Conservation (phyloP, 2,888 invertebrate species). For the Pterostichus madidus region DNA sequence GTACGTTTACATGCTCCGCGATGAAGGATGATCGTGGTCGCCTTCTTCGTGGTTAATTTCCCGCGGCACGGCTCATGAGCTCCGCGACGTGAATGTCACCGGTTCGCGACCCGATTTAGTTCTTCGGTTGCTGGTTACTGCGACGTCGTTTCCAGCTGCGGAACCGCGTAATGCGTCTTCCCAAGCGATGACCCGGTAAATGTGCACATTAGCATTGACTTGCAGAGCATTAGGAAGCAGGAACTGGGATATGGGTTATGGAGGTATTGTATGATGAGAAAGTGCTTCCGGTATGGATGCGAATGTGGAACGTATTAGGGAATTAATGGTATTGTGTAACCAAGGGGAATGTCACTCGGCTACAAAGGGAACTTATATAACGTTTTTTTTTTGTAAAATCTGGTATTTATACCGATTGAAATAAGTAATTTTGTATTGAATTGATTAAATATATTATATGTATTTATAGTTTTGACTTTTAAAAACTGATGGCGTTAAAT, state of each 20-base stretch:
- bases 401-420: too few relatives aligned
- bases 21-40: conserved; percentile 53
- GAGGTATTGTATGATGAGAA: neutral
- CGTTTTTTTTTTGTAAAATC: too few relatives aligned
- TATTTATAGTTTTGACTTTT: too few relatives aligned
- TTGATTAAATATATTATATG: too few relatives aligned
- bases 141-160: conserved; percentile 30
- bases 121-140: neutral
- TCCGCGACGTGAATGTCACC: conserved; percentile 71
- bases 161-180: conserved; percentile 8
- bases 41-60: conserved; percentile 70
- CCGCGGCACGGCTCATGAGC: conserved; percentile 71
- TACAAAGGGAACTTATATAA: too few relatives aligned
- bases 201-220: conserved; percentile 70
- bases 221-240: neutral
- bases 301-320: neutral
- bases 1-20: conserved; percentile 17
- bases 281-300: neutral
- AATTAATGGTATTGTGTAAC: too few relatives aligned
- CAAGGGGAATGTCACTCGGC: neutral
- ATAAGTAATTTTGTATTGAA: too few relatives aligned
- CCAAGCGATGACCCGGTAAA: conserved; percentile 72
- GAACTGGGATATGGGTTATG: conserved; percentile 15
- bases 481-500: too few relatives aligned
- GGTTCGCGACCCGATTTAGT: conserved; percentile 33